Conservation (phyloP, 2,888 invertebrate species). For the Stenchaetothrips biformis region DNA sequence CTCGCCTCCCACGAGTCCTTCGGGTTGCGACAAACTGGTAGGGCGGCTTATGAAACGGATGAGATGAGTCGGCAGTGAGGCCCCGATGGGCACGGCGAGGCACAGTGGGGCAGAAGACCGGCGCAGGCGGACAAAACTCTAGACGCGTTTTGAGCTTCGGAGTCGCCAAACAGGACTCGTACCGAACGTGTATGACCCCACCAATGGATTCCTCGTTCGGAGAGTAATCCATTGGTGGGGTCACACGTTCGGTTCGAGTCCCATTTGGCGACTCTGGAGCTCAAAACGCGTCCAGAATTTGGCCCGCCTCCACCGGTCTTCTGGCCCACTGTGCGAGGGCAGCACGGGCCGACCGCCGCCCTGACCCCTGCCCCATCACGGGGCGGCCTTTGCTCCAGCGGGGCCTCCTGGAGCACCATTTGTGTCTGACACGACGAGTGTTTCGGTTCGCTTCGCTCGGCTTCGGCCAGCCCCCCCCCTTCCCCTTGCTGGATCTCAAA, state of each 20-base stretch:
- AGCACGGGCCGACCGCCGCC: not conserved
- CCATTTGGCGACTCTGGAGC: too few species aligned
- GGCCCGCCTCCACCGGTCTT: not conserved
- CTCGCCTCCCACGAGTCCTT: too few species aligned
- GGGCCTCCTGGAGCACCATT: not conserved
- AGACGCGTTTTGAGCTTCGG: too few species aligned
- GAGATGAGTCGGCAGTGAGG: constrained; percentile 5
- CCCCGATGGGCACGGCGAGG: not conserved
- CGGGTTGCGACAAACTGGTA: not conserved
- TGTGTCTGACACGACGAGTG: not conserved
- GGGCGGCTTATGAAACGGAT: constrained; percentile 4
- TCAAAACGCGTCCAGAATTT: too few species aligned
- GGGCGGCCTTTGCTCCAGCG: not conserved
- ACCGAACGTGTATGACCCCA: too few species aligned
- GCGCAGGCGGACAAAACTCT: too few species aligned
- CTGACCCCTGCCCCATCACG: constrained; percentile 15
- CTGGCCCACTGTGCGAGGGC: not conserved
- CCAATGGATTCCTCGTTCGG: too few species aligned
- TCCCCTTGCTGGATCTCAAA: too few species aligned
- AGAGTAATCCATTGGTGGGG: too few species aligned
- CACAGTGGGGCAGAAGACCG: too few species aligned
- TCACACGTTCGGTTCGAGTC: too few species aligned
- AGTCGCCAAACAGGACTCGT: too few species aligned
- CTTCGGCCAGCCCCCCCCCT: not conserved
- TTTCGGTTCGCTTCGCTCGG: not conserved